Conservation (phyloP, 92 coral and sea anemone species). For the Zoanthus sansibaricus region DNA sequence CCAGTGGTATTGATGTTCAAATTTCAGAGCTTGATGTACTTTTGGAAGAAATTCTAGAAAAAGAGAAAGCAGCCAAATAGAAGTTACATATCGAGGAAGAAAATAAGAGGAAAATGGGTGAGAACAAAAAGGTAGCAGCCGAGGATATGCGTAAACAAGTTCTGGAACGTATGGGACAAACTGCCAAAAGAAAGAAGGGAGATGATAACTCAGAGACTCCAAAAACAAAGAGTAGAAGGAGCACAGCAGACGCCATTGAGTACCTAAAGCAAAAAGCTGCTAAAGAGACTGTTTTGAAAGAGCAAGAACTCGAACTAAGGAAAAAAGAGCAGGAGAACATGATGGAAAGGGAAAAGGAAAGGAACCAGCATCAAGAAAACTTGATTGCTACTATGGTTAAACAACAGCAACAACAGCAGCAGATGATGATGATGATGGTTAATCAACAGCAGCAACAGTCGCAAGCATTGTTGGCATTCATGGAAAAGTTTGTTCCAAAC, state of each 20-base stretch:
- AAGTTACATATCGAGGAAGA: not conserved
- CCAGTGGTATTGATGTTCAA: slow-evolving; percentile 14
- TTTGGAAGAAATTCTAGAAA: slow-evolving; percentile 8
- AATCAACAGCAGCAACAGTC: slow-evolving; percentile 3
- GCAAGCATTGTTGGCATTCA: not conserved
- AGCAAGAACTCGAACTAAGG: not conserved
- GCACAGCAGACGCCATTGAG: not conserved
- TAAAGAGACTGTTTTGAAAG: slow-evolving; percentile 1
- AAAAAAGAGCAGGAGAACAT: not conserved
- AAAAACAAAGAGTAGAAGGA: not conserved
- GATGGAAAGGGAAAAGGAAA: slow-evolving; percentile 25
- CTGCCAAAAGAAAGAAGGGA: not conserved
- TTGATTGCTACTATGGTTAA: slow-evolving; percentile 22
- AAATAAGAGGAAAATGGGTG: not conserved
- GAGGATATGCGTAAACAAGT: not conserved
- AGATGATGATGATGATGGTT: not conserved
- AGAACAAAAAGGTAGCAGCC: not conserved
- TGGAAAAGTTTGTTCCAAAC: not conserved
- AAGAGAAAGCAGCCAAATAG: slow-evolving; percentile 9
- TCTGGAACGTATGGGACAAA: not conserved
- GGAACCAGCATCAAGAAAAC: slow-evolving; percentile 42
- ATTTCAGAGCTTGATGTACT: slow-evolving; percentile 24
- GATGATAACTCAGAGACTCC: not conserved
- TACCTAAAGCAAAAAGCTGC: not conserved
- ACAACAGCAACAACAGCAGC: slow-evolving; percentile 25